Evolutionary conservation across 2,797 vertebrate genomes (phyloP).

Genomic region (Glyptemys insculpta): DNA sequence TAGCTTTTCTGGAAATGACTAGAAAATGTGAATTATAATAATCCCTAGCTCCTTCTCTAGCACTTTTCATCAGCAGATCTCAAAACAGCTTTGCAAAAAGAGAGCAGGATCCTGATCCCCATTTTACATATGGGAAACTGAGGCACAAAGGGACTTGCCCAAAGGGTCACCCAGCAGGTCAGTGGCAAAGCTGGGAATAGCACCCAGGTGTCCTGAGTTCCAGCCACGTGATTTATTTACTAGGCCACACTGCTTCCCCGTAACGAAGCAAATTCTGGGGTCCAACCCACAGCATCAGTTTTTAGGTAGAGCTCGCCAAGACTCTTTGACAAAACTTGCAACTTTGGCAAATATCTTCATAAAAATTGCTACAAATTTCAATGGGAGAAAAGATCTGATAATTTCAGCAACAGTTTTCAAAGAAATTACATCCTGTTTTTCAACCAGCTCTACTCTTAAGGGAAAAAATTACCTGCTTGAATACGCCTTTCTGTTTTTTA

Average conservation of each 20-base stretch:
- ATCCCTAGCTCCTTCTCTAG: neutral
- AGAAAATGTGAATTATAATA: neutral
- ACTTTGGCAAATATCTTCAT: too few relatives aligned
- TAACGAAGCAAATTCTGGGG: too few relatives aligned
- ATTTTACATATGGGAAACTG: neutral
- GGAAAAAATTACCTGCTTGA: neutral
- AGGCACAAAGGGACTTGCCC: neutral
- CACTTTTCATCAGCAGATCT: neutral
- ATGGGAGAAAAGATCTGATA: too few relatives aligned
- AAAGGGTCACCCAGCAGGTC: neutral
- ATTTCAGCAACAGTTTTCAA: too few relatives aligned
- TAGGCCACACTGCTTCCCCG: neutral
- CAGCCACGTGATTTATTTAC: accelerated
- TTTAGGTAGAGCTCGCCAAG: too few relatives aligned
- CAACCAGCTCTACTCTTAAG: neutral
- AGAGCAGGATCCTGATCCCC: neutral
- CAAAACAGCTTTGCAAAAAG: neutral
- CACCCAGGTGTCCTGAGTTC: neutral
- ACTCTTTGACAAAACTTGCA: too few relatives aligned
- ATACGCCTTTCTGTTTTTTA: neutral
- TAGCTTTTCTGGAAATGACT: neutral
- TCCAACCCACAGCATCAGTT: too few relatives aligned
- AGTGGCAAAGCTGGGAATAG: neutral
- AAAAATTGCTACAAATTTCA: too few relatives aligned
- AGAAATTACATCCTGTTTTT: neutral